Conservation (phyloP, 1,140 invertebrate species). For the Drosophila kikkawai region DNA sequence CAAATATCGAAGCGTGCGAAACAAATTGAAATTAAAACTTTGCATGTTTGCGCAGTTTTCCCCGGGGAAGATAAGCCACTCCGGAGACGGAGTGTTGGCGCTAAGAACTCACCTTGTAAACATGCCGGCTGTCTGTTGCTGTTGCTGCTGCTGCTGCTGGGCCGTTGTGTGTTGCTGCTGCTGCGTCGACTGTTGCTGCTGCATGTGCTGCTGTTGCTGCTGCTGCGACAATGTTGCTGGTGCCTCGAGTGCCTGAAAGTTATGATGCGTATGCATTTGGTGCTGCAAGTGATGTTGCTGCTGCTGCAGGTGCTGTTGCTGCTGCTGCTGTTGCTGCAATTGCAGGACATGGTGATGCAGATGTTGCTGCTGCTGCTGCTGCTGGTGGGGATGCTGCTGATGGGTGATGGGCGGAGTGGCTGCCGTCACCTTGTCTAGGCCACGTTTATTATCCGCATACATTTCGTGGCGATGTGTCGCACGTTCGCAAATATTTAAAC, state of each 20-base stretch:
- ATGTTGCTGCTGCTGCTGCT: slow-evolving; percentile 62
- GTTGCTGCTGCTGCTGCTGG: slow-evolving; percentile 40
- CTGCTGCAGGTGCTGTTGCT: slow-evolving; percentile 62
- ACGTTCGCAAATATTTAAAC: slow-evolving; percentile 76
- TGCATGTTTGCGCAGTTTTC: slow-evolving; percentile 67
- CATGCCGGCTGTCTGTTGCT: slow-evolving; percentile 76
- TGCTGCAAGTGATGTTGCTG: slow-evolving; percentile 76
- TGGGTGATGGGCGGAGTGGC: slow-evolving; percentile 54
- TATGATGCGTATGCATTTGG: slow-evolving; percentile 78
- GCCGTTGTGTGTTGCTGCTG: slow-evolving; percentile 35
- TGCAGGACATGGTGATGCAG: slow-evolving; percentile 65
- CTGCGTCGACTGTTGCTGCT: slow-evolving; percentile 61
- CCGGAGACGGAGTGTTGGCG: slow-evolving; percentile 55
- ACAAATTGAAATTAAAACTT: slow-evolving; percentile 83
- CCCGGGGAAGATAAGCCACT: slow-evolving; percentile 26
- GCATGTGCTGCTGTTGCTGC: slow-evolving; percentile 51
- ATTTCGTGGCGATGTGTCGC: slow-evolving; percentile 57
- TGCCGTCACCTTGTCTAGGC: slow-evolving; percentile 74
- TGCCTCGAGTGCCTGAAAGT: slow-evolving; percentile 66
- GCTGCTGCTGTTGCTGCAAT: slow-evolving; percentile 67
- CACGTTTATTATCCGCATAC: slow-evolving; percentile 79
- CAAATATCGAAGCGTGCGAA: slow-evolving; percentile 80
- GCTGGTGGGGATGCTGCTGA: slow-evolving; percentile 60
- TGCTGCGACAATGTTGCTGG: slow-evolving; percentile 62
- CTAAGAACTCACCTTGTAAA: slow-evolving; percentile 84